Percentiles rank a stretch among this genome's conserved stretches.
Conservation (phyloP, 2,113 vertebrate genomes). For the Festucalex cinctus region DNA sequence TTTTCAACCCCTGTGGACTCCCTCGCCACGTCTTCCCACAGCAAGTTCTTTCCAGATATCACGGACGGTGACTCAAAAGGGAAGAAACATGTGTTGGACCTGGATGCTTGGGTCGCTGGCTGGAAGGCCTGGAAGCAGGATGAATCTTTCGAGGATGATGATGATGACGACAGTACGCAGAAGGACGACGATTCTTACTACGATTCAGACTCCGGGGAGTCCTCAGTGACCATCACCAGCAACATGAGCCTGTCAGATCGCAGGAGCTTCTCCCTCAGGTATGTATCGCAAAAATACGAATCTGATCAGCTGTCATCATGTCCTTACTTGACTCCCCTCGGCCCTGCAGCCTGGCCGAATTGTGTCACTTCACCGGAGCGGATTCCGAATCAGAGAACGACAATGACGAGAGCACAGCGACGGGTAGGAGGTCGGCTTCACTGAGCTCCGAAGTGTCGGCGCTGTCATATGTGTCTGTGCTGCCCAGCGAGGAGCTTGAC, state of each 20-base stretch:
- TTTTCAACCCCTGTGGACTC: background rate
- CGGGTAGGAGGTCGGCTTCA: constrained; percentile 50
- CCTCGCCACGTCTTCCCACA: constrained; percentile 9
- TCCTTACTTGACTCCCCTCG: background rate
- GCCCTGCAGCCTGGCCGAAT: constrained; percentile 65
- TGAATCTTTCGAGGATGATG: constrained; percentile 25
- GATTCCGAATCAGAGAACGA: constrained; percentile 57
- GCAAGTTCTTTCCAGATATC: constrained; percentile 20
- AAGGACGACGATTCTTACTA: constrained; percentile 67
- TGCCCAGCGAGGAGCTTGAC: constrained; percentile 73
- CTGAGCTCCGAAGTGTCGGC: constrained; percentile 72
- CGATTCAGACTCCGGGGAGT: constrained; percentile 74
- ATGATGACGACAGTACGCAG: constrained; percentile 64
- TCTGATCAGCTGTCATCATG: background rate
- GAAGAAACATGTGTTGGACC: constrained; percentile 28
- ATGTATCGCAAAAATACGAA: constrained; percentile 11
- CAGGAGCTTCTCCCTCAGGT: constrained; percentile 74
- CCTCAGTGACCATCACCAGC: constrained; percentile 72
- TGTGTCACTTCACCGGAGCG: constrained; percentile 70
- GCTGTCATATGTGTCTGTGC: constrained; percentile 71
- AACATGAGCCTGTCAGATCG: constrained; percentile 69
- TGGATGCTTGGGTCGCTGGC: constrained; percentile 51
- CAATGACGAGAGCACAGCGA: constrained; percentile 36
- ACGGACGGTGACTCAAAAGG: constrained; percentile 4
- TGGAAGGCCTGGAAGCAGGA: constrained; percentile 48